Base-by-base conservation (phyloP, 2,113 vertebrate genomes). In the Paralichthys olivaceus region DNA sequence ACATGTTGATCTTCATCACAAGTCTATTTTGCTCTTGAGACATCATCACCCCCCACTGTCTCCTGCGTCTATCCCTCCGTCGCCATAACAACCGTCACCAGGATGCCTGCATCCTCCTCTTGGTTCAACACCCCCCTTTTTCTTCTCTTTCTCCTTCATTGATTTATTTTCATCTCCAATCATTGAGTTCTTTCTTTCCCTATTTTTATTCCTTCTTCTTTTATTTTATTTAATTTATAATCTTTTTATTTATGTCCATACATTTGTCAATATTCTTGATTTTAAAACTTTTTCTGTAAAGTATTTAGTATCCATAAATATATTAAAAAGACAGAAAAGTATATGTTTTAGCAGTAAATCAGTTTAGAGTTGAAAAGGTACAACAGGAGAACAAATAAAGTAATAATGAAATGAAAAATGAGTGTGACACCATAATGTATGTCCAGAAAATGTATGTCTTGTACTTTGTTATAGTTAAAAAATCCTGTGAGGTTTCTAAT, bases 11-110 rank as follows among this genome's bases (percentile, higher is more conserved):
- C 73, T 12, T 72, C 61, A 19, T 79, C 70, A 22, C 63, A 34
- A 67, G 28, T 87, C 75, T 77, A 53, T 83, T 84, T 81, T 72
- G 51, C 71, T 83, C 77, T 67, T n/a, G 66, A 71, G 69, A 79
- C 81, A 73, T 88, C 78, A 75, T 68, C 67, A 40, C 81, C 79
- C 78, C 84, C 69, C 6, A 22, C 56, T 14, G 69, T 75, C 53
- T 74, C 63, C n/a, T 80, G 59, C 72, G 70, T 89, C 68, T 77
- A 68, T 89, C 81, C 75, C 81, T 22, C 14, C 22, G 89, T 92
- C 84, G 20, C 81, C 75, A 79, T 85, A 72, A 79, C 84, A 83
- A 91, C 89, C n/a, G 72, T 83, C 84, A 78, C 84, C 77, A 84
- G 83, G 83, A 79, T 0, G 53, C 72, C 51, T 0, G 54, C 77